These are phyloP conservation scores for Spea multiplicata DNA, from an alignment of 2,113 vertebrate species.

Conservation along the genomic window DNA sequence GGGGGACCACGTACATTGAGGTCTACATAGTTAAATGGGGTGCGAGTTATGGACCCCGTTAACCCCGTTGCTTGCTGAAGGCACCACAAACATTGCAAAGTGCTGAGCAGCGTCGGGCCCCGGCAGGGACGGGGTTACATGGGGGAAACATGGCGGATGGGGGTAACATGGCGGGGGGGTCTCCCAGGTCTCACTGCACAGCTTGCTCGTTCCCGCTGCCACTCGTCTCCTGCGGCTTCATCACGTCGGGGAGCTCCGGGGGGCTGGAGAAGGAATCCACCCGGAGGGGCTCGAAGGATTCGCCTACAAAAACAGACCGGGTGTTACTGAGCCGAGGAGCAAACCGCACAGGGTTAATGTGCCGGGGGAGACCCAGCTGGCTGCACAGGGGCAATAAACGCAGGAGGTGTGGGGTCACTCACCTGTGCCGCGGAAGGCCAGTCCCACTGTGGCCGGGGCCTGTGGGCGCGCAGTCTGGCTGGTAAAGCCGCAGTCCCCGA, in stretches of 20 bases:
- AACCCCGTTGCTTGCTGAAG: constrained; percentile 9
- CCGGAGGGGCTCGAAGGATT: constrained; percentile 79
- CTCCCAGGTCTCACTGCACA: constrained; percentile 72
- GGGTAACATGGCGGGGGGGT: too few species aligned
- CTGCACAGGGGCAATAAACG: neutral
- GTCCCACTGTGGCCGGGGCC: constrained; percentile 85
- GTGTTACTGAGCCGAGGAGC: neutral
- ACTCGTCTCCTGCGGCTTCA: constrained; percentile 89
- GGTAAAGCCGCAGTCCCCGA: constrained; percentile 88
- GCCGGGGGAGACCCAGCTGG: neutral
- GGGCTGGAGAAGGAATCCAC: constrained; percentile 87
- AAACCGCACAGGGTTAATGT: neutral
- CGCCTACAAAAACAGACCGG: constrained; percentile 62
- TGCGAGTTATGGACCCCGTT: neutral
- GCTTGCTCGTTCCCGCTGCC: constrained; percentile 84
- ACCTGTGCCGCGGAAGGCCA: constrained; percentile 82
- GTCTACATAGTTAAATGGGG: neutral
- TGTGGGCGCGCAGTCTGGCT: constrained; percentile 87
- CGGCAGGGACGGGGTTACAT: neutral
- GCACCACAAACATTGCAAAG: constrained; percentile 11
- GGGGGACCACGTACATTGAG: neutral
- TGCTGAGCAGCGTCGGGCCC: neutral
- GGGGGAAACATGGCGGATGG: neutral
- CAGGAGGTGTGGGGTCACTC: constrained; percentile 31
- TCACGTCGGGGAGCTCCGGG: constrained; percentile 86